These are phyloP conservation scores for Hippopotamus amphibius DNA, from an alignment of 2,113 vertebrate species.

Conservation along the genomic window DNA sequence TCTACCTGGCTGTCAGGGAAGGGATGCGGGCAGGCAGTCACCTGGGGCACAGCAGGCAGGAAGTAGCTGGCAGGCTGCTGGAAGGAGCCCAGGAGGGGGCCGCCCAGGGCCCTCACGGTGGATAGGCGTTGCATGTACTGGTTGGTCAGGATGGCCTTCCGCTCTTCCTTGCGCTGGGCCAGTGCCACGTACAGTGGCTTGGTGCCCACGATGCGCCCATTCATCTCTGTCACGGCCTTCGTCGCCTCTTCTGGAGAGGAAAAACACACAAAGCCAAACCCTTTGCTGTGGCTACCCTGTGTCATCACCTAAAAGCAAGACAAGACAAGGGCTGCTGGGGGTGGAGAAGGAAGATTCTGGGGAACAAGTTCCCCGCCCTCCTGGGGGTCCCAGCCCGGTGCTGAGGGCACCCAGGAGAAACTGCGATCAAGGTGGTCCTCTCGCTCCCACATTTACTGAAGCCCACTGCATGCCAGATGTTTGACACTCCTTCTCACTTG, in stretches of 20 bases:
- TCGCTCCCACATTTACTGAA: slow-evolving; percentile 14
- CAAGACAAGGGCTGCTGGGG: slow-evolving; percentile 82
- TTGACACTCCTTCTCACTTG: background rate
- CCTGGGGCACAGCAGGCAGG: slow-evolving; percentile 93
- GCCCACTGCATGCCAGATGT: slow-evolving; percentile 35
- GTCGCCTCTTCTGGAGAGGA: slow-evolving; percentile 98
- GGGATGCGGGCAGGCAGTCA: slow-evolving; percentile 68
- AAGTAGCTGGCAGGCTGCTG: slow-evolving; percentile 93
- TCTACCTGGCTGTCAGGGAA: background rate
- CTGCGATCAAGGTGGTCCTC: fast-evolving
- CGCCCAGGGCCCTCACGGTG: slow-evolving; percentile 90
- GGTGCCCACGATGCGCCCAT: slow-evolving; percentile 95
- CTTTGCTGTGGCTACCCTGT: slow-evolving; percentile 96
- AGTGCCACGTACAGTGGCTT: slow-evolving; percentile 97
- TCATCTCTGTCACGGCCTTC: slow-evolving; percentile 98
- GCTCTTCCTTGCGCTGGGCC: slow-evolving; percentile 96
- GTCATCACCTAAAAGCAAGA: slow-evolving; percentile 95
- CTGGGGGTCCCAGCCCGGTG: fast-evolving
- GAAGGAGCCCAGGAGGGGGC: slow-evolving; percentile 91
- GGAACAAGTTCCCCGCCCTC: background rate
- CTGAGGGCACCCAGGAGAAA: background rate
- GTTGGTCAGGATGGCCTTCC: slow-evolving; percentile 97
- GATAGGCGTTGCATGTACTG: slow-evolving; percentile 97
- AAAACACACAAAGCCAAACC: slow-evolving; percentile 99
- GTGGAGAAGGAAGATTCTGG: background rate